phyloP scores from a whole-genome alignment of 2,888 invertebrate genomes.

The Sturmia bella region DNA sequence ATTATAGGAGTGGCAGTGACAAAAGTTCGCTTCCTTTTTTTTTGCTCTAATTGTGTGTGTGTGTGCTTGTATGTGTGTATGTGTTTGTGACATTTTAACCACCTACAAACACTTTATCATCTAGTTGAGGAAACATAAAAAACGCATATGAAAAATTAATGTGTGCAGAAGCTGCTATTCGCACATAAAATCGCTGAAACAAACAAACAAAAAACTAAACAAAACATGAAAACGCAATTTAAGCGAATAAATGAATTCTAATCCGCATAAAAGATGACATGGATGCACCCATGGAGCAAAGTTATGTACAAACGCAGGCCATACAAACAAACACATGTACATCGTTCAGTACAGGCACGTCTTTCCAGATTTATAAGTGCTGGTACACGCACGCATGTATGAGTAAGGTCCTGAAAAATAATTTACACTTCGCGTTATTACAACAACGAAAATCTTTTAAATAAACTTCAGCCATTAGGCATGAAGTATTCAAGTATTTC shows the following conservation, averaged over 20 bases:
- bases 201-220: slow-evolving; percentile 25
- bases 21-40: slow-evolving; percentile 27
- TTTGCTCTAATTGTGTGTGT: slow-evolving; percentile 1
- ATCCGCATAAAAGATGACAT: slow-evolving; percentile 67
- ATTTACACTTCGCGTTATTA: too few species aligned
- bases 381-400: too few species aligned
- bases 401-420: too few species aligned
- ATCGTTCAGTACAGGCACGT: not conserved
- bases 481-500: too few species aligned
- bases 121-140: slow-evolving; percentile 40
- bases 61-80: not conserved
- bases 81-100: slow-evolving; percentile 48
- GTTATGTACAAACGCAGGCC: not conserved
- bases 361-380: too few species aligned
- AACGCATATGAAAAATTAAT: slow-evolving; percentile 32
- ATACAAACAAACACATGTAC: not conserved
- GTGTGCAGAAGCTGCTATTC: slow-evolving; percentile 29
- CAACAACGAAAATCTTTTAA: too few species aligned
- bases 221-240: slow-evolving; percentile 67
- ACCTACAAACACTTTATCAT: slow-evolving; percentile 67
- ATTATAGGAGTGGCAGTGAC: slow-evolving; percentile 49
- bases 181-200: slow-evolving; percentile 15
- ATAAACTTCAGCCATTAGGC: too few species aligned
- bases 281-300: slow-evolving; percentile 44
- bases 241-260: slow-evolving; percentile 62